Base-by-base conservation (phyloP, 2,113 vertebrate species). In the Sphyrna mokarran region DNA sequence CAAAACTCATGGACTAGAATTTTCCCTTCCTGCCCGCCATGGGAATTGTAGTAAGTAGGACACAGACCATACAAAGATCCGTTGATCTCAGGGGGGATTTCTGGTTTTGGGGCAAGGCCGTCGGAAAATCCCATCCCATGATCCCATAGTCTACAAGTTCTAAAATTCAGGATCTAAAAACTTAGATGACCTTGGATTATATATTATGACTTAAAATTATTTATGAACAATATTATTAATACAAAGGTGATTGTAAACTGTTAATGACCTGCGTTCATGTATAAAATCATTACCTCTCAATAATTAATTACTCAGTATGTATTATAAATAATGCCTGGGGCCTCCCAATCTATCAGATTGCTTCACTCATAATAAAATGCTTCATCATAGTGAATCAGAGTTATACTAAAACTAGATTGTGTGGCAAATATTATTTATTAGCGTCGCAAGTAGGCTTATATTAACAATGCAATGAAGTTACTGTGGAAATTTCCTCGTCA, bases 181-280 rank as follows among this genome's bases (percentile, higher is more conserved):
- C 22, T n/a, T 22, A 37, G 89, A 93, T 66, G 33, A 66, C 89
- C 33, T 37, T 20, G 63, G n/a, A 14, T 66, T 1, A 66, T 66
- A 37, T 5, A 37, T 13, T 33, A 37, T 1, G 2, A 37, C 61
- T 93, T 37, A 93, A 72, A 23, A 70, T 94, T 43, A 70, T 26
- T 70, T 94, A 94, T 94, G 66, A 95, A 72, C 40, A 70, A 95
- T 33, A 76, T 95, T 43, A 94, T 94, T 66, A 69, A 22, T 26
- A 76, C 22, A 48, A 4, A 29, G 72, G 70, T 69, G 40, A 95
- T 43, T 54, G 66, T 54, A 95, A 95, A 95, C 69, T 95, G 40
- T 95, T 72, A 20, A 95, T 54, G 23, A 54, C 72, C 69, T 54
- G 23, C 40, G 40, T 26, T 29, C 18, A 72, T 48, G 69, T 18